Base-by-base conservation (phyloP, 1,140 invertebrate genomes). In the Lordiphosa mommai region DNA sequence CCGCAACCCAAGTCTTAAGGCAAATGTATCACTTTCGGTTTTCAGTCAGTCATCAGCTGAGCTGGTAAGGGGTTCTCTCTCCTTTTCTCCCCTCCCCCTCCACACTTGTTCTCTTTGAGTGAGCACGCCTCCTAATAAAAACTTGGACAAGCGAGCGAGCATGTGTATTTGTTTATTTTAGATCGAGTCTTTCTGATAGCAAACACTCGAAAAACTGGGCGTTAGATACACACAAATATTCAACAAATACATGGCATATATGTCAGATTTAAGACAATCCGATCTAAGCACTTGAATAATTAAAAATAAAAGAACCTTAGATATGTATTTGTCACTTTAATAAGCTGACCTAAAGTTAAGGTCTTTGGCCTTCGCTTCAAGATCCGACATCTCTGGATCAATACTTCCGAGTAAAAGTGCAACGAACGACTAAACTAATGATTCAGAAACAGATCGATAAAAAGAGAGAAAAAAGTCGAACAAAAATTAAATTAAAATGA, bases 11-110 rank as follows among this genome's bases (percentile, higher is more conserved):
- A 53, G 48, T 56, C 63, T 51, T 73, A 73, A 23, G 46, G 77
- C 71, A 82, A 55, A 84, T 82, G 67, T 65, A 82, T 84, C 68
- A 82, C 77, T 84, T 77, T 82, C 77, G 33, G 65, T 80, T 76
- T 80, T 55, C 40, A 20, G 23, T 33, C 50, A 10, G 23, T 38
- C 33, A 53, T 64, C 76, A 71, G 76, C 65, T 76, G 76, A 71
- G 76, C 65, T 76, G 76, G 41, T 33, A 23, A 32, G 23, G 38
- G 55, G 34, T 50, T 37, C 30, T 34, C 34, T 55, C 20, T 36
- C 30, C 29, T 27, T 56, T 51, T 27, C 48, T 34, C 41, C 50
- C 12, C 44, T 41, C 8, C 8, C 34, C 9, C 40, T 29, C 37
- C 13, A n/a, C n/a, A n/a, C 13, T 30, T 14, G 40, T 12, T 58